phyloP scores from a whole-genome alignment of 2,797 vertebrate genomes.

The Tinamus major region DNA sequence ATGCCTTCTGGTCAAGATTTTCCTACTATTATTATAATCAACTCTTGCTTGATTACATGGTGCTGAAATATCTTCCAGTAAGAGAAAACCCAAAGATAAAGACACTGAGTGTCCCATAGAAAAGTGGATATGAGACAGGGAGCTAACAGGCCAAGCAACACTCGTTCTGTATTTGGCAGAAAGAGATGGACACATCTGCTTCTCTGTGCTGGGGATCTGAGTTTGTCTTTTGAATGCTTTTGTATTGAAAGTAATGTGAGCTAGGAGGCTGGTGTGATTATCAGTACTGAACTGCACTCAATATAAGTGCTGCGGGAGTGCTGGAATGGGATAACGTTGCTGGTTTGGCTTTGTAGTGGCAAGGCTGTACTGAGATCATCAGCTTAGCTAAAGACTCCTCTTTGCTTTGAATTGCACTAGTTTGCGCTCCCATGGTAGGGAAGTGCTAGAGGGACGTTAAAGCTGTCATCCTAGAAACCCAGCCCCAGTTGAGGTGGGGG shows the following conservation, averaged over 20 bases:
- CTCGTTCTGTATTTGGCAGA: neutral
- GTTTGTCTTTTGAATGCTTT: neutral
- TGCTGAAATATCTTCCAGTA: neutral
- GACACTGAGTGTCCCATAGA: neutral
- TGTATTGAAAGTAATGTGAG: neutral
- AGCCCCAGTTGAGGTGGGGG: neutral
- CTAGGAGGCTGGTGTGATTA: neutral
- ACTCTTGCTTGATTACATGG: neutral
- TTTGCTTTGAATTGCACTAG: neutral
- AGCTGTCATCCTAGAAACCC: neutral
- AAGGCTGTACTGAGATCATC: neutral
- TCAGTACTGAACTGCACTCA: rapidly evolving
- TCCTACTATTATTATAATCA: neutral
- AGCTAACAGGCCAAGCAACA: neutral
- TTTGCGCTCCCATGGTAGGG: neutral
- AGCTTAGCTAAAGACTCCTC: neutral
- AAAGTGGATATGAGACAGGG: rapidly evolving
- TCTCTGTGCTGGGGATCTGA: neutral
- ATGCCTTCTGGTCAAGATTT: neutral
- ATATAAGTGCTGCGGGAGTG: neutral
- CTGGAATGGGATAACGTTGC: neutral
- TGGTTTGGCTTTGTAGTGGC: neutral
- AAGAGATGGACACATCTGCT: rapidly evolving
- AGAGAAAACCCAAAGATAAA: neutral
- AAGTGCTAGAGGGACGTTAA: neutral